phyloP scores from a whole-genome alignment of 2,113 vertebrate genomes.

The Mionectes macconnelli region DNA sequence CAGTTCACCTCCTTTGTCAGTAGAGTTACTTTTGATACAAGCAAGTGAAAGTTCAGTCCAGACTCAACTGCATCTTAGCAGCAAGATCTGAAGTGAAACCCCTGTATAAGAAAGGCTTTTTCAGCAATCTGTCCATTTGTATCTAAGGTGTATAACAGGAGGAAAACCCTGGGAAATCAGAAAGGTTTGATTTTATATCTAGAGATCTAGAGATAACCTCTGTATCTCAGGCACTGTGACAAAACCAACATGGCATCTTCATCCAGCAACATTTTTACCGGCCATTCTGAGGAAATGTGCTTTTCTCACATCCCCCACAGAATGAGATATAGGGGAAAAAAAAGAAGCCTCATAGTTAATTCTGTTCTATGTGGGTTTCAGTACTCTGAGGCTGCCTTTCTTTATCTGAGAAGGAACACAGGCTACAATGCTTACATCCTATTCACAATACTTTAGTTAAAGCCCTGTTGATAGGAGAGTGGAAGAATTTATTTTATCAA shows the following conservation, averaged over 20 bases:
- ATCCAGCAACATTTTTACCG: background rate
- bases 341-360: background rate
- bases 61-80: background rate
- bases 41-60: background rate
- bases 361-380: constrained; percentile 32
- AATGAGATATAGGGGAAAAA: background rate
- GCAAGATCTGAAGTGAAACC: background rate
- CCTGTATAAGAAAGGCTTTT: background rate
- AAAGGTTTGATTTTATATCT: background rate
- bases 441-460: constrained; percentile 60
- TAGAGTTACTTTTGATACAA: background rate
- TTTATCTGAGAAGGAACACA: constrained; percentile 55
- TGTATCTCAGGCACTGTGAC: background rate
- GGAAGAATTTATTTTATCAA: constrained; percentile 63
- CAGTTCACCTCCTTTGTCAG: background rate
- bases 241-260: constrained; percentile 1
- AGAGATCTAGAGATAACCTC: background rate
- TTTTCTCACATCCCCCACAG: background rate
- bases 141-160: background rate
- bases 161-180: background rate
- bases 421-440: constrained; percentile 46
- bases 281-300: background rate
- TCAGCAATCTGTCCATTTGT: background rate
- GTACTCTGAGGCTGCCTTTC: constrained; percentile 18
- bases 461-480: constrained; percentile 47